Evolutionary conservation across 2,888 invertebrate genomes (phyloP).

Genomic region (Zelleria hepariella): DNA sequence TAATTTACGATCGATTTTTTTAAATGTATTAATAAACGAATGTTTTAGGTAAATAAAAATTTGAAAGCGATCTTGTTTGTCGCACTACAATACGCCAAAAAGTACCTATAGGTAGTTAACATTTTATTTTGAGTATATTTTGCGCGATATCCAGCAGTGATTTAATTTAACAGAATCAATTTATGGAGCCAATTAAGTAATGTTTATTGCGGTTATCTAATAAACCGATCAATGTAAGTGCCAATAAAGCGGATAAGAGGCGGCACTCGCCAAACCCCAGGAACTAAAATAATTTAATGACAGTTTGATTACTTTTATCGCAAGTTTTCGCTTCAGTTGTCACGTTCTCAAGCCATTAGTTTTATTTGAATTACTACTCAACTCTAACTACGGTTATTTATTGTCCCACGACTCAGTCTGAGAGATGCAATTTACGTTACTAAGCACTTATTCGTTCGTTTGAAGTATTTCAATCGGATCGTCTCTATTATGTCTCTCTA

Average conservation of each 20-base stretch:
- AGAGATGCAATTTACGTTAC: background rate
- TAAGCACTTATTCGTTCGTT: no score
- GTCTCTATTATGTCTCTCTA: background rate
- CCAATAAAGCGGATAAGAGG: constrained; percentile 17
- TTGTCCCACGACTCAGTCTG: constrained; percentile 20
- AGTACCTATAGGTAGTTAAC: no score
- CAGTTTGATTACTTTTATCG: constrained; percentile 71
- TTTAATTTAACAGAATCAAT: background rate
- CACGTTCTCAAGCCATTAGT: constrained; percentile 67
- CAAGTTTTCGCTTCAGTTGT: constrained; percentile 63
- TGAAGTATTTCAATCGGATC: background rate
- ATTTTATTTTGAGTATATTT: background rate
- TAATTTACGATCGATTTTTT: no score
- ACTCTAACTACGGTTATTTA: constrained; percentile 57
- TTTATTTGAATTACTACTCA: constrained; percentile 62
- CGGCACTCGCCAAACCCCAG: constrained; percentile 37
- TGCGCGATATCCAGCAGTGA: background rate
- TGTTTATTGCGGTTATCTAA: background rate
- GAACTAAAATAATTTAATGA: constrained; percentile 66
- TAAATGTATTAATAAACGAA: no score
- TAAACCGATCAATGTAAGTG: background rate
- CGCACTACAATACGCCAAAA: no score
- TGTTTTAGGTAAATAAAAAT: no score
- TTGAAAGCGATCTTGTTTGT: no score
- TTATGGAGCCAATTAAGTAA: background rate